A percentile compares a stretch with the other conserved stretches of the same genome.
phyloP scores from a whole-genome alignment of 2,888 invertebrate species.

The Hirtodrosophila trivittata region DNA sequence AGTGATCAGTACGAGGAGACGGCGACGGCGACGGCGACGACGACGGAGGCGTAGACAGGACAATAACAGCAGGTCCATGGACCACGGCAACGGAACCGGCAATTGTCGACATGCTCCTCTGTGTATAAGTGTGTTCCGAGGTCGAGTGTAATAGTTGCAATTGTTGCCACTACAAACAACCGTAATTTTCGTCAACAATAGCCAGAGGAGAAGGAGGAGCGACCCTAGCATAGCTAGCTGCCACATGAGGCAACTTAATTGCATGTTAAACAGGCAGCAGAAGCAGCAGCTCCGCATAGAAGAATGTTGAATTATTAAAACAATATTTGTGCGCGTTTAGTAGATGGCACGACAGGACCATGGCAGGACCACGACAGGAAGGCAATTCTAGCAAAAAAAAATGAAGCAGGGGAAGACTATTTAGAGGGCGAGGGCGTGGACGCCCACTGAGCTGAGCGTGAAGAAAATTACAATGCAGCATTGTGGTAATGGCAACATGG shows the following conservation, averaged over 20 bases:
- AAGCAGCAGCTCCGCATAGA: constrained; percentile 22
- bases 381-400: not conserved
- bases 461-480: constrained; percentile 49
- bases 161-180: constrained; percentile 68
- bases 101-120: constrained; percentile 39
- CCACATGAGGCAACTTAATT: constrained; percentile 59
- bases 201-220: not conserved
- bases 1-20: no score
- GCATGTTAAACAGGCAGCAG: constrained; percentile 61
- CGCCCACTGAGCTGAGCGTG: constrained; percentile 23
- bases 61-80: not conserved
- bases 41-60: no score
- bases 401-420: not conserved
- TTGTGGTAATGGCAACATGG: constrained; percentile 43
- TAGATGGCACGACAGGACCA: constrained; percentile 22
- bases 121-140: not conserved
- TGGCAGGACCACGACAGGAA: not conserved
- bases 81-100: constrained; percentile 42
- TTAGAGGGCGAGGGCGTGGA: not conserved
- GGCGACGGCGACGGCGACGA: no score
- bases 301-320: constrained; percentile 69
- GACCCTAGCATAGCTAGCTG: constrained; percentile 6
- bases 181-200: constrained; percentile 63
- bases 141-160: constrained; percentile 59
- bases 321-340: constrained; percentile 65